Base-by-base conservation (phyloP, 2,888 invertebrate genomes). In the Erebia aethiops region DNA sequence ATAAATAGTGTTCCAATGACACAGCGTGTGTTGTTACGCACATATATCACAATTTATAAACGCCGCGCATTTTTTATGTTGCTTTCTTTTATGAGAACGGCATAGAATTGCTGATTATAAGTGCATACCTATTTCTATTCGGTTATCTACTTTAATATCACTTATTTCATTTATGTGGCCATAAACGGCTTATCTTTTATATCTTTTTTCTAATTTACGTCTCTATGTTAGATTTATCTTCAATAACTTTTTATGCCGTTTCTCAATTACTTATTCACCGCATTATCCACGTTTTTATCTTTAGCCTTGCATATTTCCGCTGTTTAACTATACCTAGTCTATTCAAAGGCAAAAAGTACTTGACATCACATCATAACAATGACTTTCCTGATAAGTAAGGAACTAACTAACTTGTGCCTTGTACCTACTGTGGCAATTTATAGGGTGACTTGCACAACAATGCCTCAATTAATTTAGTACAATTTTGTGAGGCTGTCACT, bases 21-120 rank as follows among this genome's bases (percentile, higher is more conserved):
- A 54, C 52, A 43, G 56, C 71, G 43, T 66, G 71, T 43, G 64
- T 67, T 73, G 49, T 71, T 65, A 68, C 67, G 72, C 61, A 51
- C 46, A 54, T 51, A 26, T 57, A 66, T 62, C 16, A 16, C 35
- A 57, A 13, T 61, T 43, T 16, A 43, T 61, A 18, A 43, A 46
- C 18, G 46, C 46, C 57, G n/a, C 35, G n/a, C n/a, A 8, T 58
- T n/a, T 26, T 14, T 58, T 26, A 13, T 21, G n/a, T 58, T 58
- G 35, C 54, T 54, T 54, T 54, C 16, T 54, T 54, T 52, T 9
- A 16, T 52, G 16, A 10, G 16, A 16, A 7, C 10, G 1, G 54
- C 16, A 16, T 18, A 3, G 51, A 51, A 51, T 14, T n/a, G 14
- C n/a, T 51, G 51, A 51, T 51, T 51, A 51, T 51, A 51, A 8